phyloP scores from a whole-genome alignment of 2,888 invertebrate species.

The Leptinotarsa juncta region DNA sequence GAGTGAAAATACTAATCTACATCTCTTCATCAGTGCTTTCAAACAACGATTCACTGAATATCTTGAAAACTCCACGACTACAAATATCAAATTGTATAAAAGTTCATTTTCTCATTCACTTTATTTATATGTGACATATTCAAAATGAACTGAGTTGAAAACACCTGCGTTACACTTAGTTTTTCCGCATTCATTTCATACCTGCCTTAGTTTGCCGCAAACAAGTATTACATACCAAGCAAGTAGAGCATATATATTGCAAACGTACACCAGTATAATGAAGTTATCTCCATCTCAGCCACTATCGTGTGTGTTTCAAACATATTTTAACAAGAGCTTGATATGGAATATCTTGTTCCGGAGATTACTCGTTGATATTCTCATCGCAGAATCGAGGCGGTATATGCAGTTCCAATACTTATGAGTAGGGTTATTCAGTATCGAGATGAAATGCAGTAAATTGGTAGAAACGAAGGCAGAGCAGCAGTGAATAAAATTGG shows the following conservation, averaged over 20 bases:
- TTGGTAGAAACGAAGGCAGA: not conserved
- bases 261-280: slow-evolving; percentile 23
- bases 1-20: no score
- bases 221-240: not conserved
- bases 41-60: no score
- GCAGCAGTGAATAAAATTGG: not conserved
- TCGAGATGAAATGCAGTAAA: not conserved
- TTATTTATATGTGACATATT: no score
- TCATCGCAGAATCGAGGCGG: not conserved
- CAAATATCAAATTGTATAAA: no score
- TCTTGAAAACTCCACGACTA: no score
- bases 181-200: no score
- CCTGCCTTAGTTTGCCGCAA: not conserved
- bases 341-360: not conserved
- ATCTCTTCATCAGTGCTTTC: no score
- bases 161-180: no score
- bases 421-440: not conserved
- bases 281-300: slow-evolving; percentile 20
- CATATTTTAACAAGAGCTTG: slow-evolving; percentile 28
- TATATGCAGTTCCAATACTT: slow-evolving; percentile 9
- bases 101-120: no score
- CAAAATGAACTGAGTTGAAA: no score
- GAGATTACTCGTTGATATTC: not conserved
- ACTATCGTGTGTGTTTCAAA: slow-evolving; percentile 31
- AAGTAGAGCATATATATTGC: not conserved